Evolutionary conservation across 2,113 vertebrate genomes (phyloP).

Genomic region (Odocoileus virginianus): DNA sequence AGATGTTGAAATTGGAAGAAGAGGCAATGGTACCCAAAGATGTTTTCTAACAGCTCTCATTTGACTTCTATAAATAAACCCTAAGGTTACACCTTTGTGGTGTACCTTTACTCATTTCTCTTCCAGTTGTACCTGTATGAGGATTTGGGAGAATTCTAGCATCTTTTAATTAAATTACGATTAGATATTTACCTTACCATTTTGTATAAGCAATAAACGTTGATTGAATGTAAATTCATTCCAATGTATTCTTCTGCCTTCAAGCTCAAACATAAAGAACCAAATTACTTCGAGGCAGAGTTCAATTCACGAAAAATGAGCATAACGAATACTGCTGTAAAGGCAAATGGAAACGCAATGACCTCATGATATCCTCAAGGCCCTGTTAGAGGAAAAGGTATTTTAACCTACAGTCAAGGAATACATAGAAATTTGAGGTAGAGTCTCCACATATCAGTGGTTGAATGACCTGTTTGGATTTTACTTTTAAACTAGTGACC

Average conservation of each 20-base stretch:
- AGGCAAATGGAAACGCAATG: constrained; percentile 38
- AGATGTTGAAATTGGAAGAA: not conserved
- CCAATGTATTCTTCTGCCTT: not conserved
- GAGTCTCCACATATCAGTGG: not conserved
- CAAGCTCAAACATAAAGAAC: not conserved
- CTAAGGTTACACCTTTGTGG: not conserved
- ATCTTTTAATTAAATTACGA: not conserved
- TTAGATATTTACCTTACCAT: not conserved
- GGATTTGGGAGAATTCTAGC: not conserved
- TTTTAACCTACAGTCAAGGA: not conserved
- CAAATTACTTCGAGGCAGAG: not conserved
- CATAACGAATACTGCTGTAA: not conserved
- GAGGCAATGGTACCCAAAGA: not conserved
- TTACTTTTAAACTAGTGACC: constrained; percentile 36
- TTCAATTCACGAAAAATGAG: not conserved
- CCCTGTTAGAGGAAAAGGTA: not conserved
- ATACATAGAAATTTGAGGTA: not conserved
- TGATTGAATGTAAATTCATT: constrained; percentile 15
- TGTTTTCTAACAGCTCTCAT: not conserved
- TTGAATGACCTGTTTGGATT: not conserved
- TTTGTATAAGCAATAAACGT: constrained; percentile 30
- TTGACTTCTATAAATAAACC: not conserved
- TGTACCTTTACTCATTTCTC: not conserved
- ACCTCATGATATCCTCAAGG: not conserved
- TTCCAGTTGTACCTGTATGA: not conserved